Evolutionary conservation across 2,113 vertebrate species (phyloP).

Genomic region (Heterocephalus glaber): DNA sequence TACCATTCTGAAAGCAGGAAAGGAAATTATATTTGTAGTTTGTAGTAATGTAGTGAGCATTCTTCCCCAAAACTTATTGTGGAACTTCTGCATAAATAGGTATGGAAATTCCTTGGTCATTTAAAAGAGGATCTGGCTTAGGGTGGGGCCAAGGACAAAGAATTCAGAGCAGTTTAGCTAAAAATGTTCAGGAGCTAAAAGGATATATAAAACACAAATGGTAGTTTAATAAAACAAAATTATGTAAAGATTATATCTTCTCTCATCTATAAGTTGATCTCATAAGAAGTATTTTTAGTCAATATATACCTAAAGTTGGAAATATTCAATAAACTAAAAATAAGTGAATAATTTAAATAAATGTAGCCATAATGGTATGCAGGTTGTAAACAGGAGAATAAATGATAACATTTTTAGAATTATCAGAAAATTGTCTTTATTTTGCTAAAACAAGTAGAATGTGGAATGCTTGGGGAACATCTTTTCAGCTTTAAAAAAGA

Average conservation of each 20-base stretch:
- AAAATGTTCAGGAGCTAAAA: neutral
- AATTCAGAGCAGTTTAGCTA: neutral
- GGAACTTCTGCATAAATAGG: neutral
- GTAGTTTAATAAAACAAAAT: neutral
- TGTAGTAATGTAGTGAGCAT: neutral
- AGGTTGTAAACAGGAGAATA: neutral
- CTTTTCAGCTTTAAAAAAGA: neutral
- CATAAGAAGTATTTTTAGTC: neutral
- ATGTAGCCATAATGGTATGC: neutral
- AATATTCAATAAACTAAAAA: neutral
- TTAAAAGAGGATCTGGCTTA: neutral
- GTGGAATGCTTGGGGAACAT: neutral
- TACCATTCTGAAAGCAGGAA: neutral
- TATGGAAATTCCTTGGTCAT: neutral
- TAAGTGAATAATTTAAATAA: slow-evolving; percentile 15
- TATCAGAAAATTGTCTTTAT: neutral
- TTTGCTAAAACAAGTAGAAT: neutral
- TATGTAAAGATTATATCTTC: neutral
- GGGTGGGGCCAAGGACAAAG: neutral
- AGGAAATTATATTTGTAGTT: neutral
- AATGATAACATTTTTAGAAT: neutral
- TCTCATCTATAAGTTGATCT: neutral
- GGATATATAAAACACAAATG: neutral
- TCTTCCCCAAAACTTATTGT: neutral
- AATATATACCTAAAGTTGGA: neutral